A percentile compares a stretch with the other conserved stretches of the same genome.
Evolutionary conservation across 2,888 invertebrate species (phyloP).

Genomic region (Trachelus troglodyta): DNA sequence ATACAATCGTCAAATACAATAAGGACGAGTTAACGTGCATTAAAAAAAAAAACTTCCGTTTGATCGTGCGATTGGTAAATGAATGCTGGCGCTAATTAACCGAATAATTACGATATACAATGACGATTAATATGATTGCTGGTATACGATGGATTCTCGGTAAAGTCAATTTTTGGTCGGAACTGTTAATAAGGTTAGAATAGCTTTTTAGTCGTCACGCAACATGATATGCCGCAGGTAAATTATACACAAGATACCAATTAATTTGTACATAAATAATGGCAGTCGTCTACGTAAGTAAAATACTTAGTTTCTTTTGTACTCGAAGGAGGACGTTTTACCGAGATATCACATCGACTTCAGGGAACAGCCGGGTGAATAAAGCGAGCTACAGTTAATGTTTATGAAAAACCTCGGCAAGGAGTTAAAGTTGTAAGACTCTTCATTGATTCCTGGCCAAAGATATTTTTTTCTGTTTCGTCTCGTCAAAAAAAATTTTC

Average conservation of each 20-base stretch:
- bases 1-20: neutral
- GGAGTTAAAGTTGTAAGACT: neutral
- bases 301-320: neutral
- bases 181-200: neutral
- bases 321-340: neutral
- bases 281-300: neutral
- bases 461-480: neutral
- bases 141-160: neutral
- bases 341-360: neutral
- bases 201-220: neutral
- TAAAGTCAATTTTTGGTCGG: neutral
- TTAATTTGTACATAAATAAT: neutral
- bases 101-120: neutral
- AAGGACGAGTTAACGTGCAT: neutral
- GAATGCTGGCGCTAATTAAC: neutral
- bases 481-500: neutral
- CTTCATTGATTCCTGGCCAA: neutral
- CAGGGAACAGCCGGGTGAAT: neutral
- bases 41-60: neutral
- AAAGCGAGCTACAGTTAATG: neutral
- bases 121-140: neutral
- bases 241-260: neutral
- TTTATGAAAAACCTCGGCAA: neutral
- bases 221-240: neutral
- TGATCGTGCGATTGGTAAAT: neutral